These are phyloP conservation scores for Megathymus violae DNA, from an alignment of 1,140 invertebrate species.

Conservation along the genomic window DNA sequence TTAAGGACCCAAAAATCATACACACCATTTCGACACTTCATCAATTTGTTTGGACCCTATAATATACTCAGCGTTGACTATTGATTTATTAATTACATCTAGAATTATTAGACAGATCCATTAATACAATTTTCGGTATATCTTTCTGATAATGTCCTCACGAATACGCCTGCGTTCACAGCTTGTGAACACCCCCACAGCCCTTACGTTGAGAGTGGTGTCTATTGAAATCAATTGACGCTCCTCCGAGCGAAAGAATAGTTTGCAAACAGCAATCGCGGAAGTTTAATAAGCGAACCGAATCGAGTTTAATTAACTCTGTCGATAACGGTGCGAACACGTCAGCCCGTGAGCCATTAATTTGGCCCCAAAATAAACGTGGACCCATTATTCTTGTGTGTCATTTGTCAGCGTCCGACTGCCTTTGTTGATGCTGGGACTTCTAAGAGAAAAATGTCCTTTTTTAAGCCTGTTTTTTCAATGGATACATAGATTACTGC, in stretches of 20 bases:
- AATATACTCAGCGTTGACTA: too few species aligned
- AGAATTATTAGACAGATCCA: too few species aligned
- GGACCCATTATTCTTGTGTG: conserved; percentile 53
- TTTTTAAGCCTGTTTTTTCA: conserved; percentile 20
- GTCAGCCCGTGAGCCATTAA: conserved; percentile 49
- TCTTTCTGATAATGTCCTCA: too few species aligned
- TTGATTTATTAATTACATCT: too few species aligned
- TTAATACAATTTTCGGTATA: too few species aligned
- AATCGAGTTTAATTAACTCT: conserved; percentile 44
- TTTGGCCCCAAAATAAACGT: conserved; percentile 62
- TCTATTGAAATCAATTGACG: not conserved
- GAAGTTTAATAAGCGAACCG: conserved; percentile 16
- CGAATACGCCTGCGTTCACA: too few species aligned
- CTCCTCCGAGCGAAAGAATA: conserved; percentile 11
- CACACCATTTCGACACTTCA: too few species aligned
- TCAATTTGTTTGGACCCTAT: too few species aligned
- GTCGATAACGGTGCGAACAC: conserved; percentile 43
- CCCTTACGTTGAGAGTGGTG: too few species aligned
- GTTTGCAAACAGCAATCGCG: conserved; percentile 9
- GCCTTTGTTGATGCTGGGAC: conserved; percentile 24
- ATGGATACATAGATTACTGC: conserved; percentile 15
- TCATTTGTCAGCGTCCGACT: conserved; percentile 56
- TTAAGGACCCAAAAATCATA: too few species aligned
- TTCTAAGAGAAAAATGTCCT: conserved; percentile 19
- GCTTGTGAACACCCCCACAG: too few species aligned